Base-by-base conservation (phyloP, 2,797 vertebrate genomes). In the Brotula barbata region DNA sequence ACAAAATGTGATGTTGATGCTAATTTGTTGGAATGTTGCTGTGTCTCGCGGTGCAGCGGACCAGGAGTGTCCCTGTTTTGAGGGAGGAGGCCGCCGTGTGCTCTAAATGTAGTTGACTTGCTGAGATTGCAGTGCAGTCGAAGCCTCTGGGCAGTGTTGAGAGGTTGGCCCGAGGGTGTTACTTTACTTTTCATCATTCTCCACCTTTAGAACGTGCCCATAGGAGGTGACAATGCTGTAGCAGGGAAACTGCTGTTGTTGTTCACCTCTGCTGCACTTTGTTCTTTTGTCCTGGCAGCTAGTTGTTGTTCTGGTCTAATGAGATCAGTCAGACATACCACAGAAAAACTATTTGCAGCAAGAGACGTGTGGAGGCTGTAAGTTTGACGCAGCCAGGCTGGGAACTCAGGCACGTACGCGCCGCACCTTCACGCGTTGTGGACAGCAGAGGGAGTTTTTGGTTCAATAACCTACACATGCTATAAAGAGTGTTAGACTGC, bases 171-270 rank as follows among this genome's bases (percentile, higher is more conserved):
- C 39, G 41, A 17, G 86, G 87, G 31, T 76, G 64, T 82, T 86
- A 56, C 89, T 86, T 79, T 73, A 73, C 80, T 83, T 88, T 89
- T 88, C 88, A 87, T 90, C 88, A 87, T 83, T 68, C 68, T 71
- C 73, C 73, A 73, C 78, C 79, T 83, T 87, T 75, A 64, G 55
- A 84, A 83, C 15, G 56, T 71, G 68, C 87, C 84, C 78, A 85
- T 66, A 82, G 85, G 78, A 85, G 68, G 79, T 77, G 76, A 80
- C 81, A 76, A 42, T 37, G 49, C 63, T 58, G 56, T 49, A 40
- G 62, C 62, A 60, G 64, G 58, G 47, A 81, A 66, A 43, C 12
- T 58, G 63, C 34, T 73, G 58, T 62, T 80, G 53, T 73, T 71
- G 61, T 78, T 75, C 63, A 64, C 50, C 61, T 75, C 64, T 52